Conservation (phyloP, 1,140 invertebrate species). For the Halotydeus destructor region DNA sequence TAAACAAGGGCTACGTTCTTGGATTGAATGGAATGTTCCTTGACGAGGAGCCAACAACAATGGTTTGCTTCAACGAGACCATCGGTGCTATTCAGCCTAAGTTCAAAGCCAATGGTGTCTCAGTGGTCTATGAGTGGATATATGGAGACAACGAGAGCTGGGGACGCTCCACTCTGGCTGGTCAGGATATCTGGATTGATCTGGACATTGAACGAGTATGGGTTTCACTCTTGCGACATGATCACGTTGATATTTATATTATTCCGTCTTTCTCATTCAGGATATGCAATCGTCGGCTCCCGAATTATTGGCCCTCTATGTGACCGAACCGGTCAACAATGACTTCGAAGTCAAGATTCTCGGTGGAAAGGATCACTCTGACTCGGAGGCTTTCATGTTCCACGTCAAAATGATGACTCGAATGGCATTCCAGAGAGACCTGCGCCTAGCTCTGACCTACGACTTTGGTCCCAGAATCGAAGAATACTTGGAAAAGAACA, state of each 20-base stretch:
- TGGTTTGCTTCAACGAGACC: neutral
- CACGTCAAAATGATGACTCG: too few relatives aligned
- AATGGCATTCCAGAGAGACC: too few relatives aligned
- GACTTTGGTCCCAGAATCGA: too few relatives aligned
- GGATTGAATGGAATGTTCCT: neutral
- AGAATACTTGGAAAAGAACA: too few relatives aligned
- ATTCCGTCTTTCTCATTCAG: neutral
- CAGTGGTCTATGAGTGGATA: conserved; percentile 4
- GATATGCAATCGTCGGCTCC: too few relatives aligned
- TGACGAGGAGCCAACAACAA: neutral
- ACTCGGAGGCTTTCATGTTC: too few relatives aligned
- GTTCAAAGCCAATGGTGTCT: neutral
- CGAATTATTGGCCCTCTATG: too few relatives aligned
- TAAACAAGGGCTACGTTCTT: conserved; percentile 1
- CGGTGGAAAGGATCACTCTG: neutral
- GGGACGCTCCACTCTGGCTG: neutral
- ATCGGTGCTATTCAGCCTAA: conserved; percentile 4
- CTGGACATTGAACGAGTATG: conserved; percentile 4
- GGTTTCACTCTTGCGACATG: neutral
- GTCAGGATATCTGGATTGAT: conserved; percentile 1
- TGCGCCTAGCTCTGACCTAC: too few relatives aligned
- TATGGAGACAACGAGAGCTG: conserved; percentile 3
- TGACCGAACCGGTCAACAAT: neutral
- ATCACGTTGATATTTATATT: neutral
- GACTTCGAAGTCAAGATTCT: neutral